Evolutionary conservation across 2,797 vertebrate species (phyloP).

Genomic region (Urocyon cinereoargenteus): DNA sequence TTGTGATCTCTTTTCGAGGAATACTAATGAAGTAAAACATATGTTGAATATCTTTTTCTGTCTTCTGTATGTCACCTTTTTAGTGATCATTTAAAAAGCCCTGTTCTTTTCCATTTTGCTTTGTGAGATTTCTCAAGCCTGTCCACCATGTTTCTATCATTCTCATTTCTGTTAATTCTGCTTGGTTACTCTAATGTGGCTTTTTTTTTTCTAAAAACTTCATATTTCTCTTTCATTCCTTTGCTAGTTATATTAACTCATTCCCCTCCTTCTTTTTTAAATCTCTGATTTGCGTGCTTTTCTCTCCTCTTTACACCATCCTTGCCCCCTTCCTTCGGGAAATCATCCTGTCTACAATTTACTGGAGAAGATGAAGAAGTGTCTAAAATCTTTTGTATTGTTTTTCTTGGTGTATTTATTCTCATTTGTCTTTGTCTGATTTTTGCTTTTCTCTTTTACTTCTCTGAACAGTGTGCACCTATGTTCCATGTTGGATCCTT

Average conservation of each 20-base stretch:
- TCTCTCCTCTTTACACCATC: background rate
- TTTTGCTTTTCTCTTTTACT: background rate
- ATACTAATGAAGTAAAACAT: background rate
- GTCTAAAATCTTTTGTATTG: background rate
- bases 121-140: background rate
- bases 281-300: background rate
- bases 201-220: background rate
- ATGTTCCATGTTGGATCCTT: background rate
- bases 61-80: background rate
- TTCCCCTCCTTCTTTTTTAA: background rate
- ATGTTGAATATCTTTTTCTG: background rate
- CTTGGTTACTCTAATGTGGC: background rate
- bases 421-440: background rate
- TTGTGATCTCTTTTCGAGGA: background rate
- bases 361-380: background rate
- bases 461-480: background rate
- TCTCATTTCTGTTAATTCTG: background rate
- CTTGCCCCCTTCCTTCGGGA: background rate
- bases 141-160: background rate
- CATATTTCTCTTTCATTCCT: background rate
- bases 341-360: background rate
- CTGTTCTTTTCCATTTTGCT: background rate
- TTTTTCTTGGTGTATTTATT: background rate
- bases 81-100: background rate
- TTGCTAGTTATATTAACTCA: background rate